phyloP scores from a whole-genome alignment of 2,113 vertebrate genomes.

The Antechinus flavipes region DNA sequence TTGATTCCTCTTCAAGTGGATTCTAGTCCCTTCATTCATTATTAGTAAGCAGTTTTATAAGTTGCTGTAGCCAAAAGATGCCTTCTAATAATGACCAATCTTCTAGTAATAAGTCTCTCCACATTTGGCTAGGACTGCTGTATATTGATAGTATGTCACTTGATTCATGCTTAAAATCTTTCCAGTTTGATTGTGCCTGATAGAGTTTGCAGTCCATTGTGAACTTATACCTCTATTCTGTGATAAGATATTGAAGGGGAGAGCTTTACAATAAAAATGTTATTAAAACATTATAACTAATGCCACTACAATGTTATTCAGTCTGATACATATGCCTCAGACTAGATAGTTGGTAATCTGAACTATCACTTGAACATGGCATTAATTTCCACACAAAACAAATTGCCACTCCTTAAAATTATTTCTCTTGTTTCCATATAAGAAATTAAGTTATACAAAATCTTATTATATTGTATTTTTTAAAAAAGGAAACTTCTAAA shows the following conservation, averaged over 20 bases:
- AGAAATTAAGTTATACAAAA: not conserved
- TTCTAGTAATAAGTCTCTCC: not conserved
- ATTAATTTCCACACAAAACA: not conserved
- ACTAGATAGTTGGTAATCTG: not conserved
- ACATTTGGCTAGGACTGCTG: not conserved
- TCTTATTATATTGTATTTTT: constrained; percentile 15
- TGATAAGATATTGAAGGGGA: not conserved
- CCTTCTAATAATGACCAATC: not conserved
- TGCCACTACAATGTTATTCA: not conserved
- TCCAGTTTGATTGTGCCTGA: not conserved
- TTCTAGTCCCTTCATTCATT: no score
- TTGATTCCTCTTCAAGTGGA: not conserved
- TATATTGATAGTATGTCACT: not conserved
- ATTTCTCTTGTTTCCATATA: not conserved
- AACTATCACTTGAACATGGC: not conserved
- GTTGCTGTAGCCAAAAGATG: not conserved
- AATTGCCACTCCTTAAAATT: not conserved
- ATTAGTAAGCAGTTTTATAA: not conserved
- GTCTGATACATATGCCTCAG: not conserved
- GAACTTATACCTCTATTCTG: not conserved
- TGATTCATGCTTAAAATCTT: not conserved
- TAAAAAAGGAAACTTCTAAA: constrained; percentile 36
- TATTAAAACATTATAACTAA: not conserved
- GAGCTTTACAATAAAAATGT: not conserved
- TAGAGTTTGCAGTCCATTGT: not conserved